Conservation (phyloP, 2,113 vertebrate species). For the Nannobrachium achirus region DNA sequence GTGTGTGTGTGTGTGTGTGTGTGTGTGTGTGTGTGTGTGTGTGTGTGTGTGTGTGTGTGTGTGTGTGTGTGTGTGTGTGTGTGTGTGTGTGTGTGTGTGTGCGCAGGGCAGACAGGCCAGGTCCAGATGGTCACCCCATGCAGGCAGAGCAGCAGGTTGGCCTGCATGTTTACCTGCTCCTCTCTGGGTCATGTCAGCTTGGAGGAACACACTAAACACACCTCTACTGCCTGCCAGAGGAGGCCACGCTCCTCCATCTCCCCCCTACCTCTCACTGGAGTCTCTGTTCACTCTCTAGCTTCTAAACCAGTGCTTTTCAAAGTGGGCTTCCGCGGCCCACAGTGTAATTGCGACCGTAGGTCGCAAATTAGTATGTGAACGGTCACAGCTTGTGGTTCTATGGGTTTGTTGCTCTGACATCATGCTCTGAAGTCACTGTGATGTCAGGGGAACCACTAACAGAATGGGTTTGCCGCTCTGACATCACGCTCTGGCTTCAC, state of each 20-base stretch:
- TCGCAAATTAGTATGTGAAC: no score
- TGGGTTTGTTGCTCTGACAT: no score
- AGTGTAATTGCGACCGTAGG: no score
- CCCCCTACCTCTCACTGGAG: not conserved
- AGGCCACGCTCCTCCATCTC: constrained; percentile 8
- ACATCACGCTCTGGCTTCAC: not conserved
- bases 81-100: constrained; percentile 34
- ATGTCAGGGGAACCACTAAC: no score
- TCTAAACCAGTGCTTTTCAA: not conserved
- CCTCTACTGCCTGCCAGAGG: constrained; percentile 65
- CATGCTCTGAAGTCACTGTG: no score
- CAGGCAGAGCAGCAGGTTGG: constrained; percentile 72
- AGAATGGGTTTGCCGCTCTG: no score
- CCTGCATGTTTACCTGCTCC: constrained; percentile 81
- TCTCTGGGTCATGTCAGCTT: constrained; percentile 79
- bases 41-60: constrained; percentile 38
- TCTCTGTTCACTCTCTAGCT: not conserved
- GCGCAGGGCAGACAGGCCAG: constrained; percentile 69
- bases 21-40: constrained; percentile 59
- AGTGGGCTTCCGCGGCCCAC: no score
- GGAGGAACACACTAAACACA: constrained; percentile 75
- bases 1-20: constrained; percentile 15
- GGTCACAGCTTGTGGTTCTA: no score
- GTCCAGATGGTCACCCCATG: constrained; percentile 83
- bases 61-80: constrained; percentile 61